Conservation (phyloP, 2,113 vertebrate genomes). For the Arizona elegans region DNA sequence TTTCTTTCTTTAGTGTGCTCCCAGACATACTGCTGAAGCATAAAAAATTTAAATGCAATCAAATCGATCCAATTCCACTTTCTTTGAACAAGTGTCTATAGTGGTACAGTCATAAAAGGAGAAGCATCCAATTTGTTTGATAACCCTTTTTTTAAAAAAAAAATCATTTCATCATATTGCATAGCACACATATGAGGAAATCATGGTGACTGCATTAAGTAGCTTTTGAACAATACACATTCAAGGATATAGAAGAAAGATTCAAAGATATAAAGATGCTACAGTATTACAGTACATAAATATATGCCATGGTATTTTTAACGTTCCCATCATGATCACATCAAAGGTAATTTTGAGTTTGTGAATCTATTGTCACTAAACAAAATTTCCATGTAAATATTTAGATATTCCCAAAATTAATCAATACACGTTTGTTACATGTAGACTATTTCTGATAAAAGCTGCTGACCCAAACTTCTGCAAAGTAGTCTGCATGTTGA, state of each 20-base stretch:
- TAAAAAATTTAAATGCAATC: slow-evolving; percentile 89
- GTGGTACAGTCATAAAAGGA: slow-evolving; percentile 94
- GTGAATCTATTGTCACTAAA: not conserved
- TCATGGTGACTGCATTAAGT: slow-evolving; percentile 78
- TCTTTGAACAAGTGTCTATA: slow-evolving; percentile 97
- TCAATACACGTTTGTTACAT: slow-evolving; percentile 9
- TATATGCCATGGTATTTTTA: slow-evolving; percentile 27
- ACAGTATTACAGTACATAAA: slow-evolving; percentile 38
- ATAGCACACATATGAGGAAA: slow-evolving; percentile 80
- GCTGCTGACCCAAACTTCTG: not conserved
- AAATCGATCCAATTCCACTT: slow-evolving; percentile 89
- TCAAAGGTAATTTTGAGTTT: not conserved
- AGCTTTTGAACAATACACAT: slow-evolving; percentile 47
- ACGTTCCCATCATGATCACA: not conserved
- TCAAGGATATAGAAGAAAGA: slow-evolving; percentile 67
- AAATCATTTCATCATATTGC: slow-evolving; percentile 80
- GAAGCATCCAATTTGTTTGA: slow-evolving; percentile 84
- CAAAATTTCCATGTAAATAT: not conserved
- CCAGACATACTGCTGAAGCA: slow-evolving; percentile 97
- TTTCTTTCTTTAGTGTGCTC: slow-evolving; percentile 92
- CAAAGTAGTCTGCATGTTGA: not conserved
- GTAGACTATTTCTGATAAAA: slow-evolving; percentile 12
- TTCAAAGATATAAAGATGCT: not conserved
- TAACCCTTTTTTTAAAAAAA: slow-evolving; percentile 62
- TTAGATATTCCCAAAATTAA: not conserved